Base-by-base conservation (phyloP, 2,797 vertebrate genomes). In the Orestias chungarensis region DNA sequence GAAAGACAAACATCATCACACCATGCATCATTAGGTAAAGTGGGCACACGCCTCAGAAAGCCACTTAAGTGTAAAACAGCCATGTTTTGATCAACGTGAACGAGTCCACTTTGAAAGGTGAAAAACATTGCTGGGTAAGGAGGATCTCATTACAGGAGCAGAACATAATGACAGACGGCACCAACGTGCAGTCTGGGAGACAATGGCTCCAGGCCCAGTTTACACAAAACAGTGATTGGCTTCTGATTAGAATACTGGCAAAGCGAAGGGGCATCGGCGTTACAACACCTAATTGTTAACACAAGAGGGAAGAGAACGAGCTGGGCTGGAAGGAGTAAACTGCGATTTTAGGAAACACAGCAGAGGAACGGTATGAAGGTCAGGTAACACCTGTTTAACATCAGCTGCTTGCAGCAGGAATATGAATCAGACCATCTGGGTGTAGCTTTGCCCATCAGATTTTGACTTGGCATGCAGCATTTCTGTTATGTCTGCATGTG, bases 301-400 rank as follows among this genome's bases (percentile, higher is more conserved):
- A 77, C 38, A 29, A 43, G 38, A 40, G 29, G 50, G 67, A 44
- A 61, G 68, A 64, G 40, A 14, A 40, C 18, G 35, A 40, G 35
- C 35, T 1, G 20, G 59, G 12, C 10, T n/a, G 33, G 38, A 35
- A 78, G 68, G 66, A 78, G 73, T 33, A 68, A 29, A 64, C 66
- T 49, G 66, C 31, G 68, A 71, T 81, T 85, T 68, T 64, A 66
- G 65, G 44, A 76, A 76, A 49, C 57, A 68, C 49, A 68, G 74
- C 57, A 52, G 70, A 80, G 76, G n/a, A 20, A 49, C 61, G 82
- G 86, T 82, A 87, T 86, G 90, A 85, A 87, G 86, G 87, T 87
- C 84, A 89, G 81, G 78, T 79, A 85, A 75, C 89, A 91, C 91
- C 90, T 92, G 91, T 87, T 91, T 88, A 85, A 90, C 84, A 91